Evolutionary conservation across 2,888 invertebrate species (phyloP), one percentile per base, ranked within the genome.

Genomic region (Xylophagus ater): DNA sequence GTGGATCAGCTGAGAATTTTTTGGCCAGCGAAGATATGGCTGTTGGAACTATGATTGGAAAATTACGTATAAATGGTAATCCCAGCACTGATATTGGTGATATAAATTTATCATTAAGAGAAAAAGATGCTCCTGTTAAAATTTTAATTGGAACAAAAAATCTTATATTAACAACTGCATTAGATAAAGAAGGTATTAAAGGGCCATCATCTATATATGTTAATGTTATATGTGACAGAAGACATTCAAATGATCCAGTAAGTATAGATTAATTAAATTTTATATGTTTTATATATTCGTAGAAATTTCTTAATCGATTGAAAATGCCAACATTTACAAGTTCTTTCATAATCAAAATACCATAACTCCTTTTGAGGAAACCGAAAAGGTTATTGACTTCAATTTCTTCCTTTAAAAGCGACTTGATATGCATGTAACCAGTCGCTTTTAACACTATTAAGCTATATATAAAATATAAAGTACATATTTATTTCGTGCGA

Each of bases 1-100:
- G 90, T 24, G 87, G 87, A 31, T 87, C 90, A 1, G 87, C 88
- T 34, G 89, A 88, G 61, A 89, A 83, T 60, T 86, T 92, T 63
- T 83, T 88, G 61, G 85, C 90, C 51, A 80, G 81, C 59, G 92
- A 92, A 68, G 86, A 87, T 57, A 71, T 80, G 33, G 72, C 79
- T 13, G 78, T 89, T 31, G 87, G 88, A 45, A 78, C 81, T 49
- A 72, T 78, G 34, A 76, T 89, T 43, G 89, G 89, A 63, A 58
- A 78, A 17, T 62, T 90, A 33, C 77, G 81, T 37, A 81, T 90
- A 34, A 78, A 84, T 57, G 90, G 89, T 1, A 83, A 88, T 62
- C 79, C 88, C 1, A 70, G 76, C 42, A 71, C 73, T 6, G 70
- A 72, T 23, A 60, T 60, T 18, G 88, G 89, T 10, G 82, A 85